phyloP scores from a whole-genome alignment of 2,888 invertebrate genomes.

The Torymus auratus region DNA sequence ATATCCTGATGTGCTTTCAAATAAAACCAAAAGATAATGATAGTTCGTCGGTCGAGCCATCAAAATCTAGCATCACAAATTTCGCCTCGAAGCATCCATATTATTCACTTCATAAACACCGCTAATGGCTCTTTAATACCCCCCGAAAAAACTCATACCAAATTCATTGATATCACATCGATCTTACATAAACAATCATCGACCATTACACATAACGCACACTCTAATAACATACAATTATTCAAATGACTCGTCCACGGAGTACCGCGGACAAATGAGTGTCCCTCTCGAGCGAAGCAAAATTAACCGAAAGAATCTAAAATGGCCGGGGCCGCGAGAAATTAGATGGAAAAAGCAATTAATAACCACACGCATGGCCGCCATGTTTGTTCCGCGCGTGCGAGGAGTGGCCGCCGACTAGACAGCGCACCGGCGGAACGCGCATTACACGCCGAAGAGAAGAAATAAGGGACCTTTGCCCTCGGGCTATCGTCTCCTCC shows the following conservation, averaged over 20 bases:
- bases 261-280: constrained; percentile 26
- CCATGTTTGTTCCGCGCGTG: constrained; percentile 29
- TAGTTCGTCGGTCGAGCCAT: too few relatives aligned
- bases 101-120: too few relatives aligned
- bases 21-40: too few relatives aligned
- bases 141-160: constrained; percentile 1
- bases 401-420: constrained; percentile 63
- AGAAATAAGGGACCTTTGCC: constrained; percentile 63
- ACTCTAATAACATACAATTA: constrained; percentile 27
- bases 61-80: background rate
- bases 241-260: constrained; percentile 18
- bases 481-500: constrained; percentile 60
- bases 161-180: constrained; percentile 16
- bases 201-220: background rate
- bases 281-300: constrained; percentile 18
- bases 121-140: background rate
- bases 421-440: constrained; percentile 26
- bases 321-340: constrained; percentile 51
- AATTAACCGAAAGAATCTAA: constrained; percentile 32
- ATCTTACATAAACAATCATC: constrained; percentile 6
- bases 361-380: constrained; percentile 64
- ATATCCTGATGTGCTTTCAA: too few relatives aligned
- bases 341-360: constrained; percentile 66
- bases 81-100: too few relatives aligned
- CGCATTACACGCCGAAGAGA: constrained; percentile 45